Evolutionary conservation across 1,140 invertebrate genomes (phyloP), one percentile per base, ranked within the genome.

Genomic region (Lamellibrachia luymesi): DNA sequence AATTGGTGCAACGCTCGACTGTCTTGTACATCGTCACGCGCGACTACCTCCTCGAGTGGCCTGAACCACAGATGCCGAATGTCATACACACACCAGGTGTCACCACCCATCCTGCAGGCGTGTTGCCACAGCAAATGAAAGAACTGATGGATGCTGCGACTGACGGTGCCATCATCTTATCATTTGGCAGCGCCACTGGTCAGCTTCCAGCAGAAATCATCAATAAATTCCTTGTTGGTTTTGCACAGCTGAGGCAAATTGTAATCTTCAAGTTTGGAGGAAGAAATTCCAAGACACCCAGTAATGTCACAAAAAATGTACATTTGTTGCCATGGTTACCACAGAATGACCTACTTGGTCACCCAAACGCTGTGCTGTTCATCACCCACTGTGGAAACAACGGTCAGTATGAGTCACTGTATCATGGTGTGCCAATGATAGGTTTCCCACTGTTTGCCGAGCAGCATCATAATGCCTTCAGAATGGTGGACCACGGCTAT

Each of bases 271-370:
- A 97, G 92, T 97, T 95, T 93, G 96, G 96, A 94, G 94, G 92
- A 50, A 64, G 97, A 97, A 94, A 96, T 80, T 10, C 64, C 64
- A 80, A 10, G 17, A 4, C 25, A 22, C 64, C 5, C 38, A 38
- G 38, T 38, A 38, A 38, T 80, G 25, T 93, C n/a, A 95, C 96
- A 1, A 95, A 96, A 93, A 98, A 98, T 96, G 96, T 98, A 56
- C 97, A 97, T 94, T 95, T 97, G 7, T 95, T 96, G 38, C 97
- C 97, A 94, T 98, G 97, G 97, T 94, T 97, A 94, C 98, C 97
- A 2, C 97, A 98, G 95, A 96, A 97, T 90, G 92, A 94, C 56
- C 94, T 94, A 50, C 51, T 94, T 97, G 97, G 96, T 93, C 97
- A 98, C 96, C 97, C 97, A 50, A 94, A 92, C 49, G 92, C 93